Evolutionary conservation across 1,140 invertebrate species (phyloP), one percentile per base, ranked within the genome.

Genomic region (Tetragonula clypearis): DNA sequence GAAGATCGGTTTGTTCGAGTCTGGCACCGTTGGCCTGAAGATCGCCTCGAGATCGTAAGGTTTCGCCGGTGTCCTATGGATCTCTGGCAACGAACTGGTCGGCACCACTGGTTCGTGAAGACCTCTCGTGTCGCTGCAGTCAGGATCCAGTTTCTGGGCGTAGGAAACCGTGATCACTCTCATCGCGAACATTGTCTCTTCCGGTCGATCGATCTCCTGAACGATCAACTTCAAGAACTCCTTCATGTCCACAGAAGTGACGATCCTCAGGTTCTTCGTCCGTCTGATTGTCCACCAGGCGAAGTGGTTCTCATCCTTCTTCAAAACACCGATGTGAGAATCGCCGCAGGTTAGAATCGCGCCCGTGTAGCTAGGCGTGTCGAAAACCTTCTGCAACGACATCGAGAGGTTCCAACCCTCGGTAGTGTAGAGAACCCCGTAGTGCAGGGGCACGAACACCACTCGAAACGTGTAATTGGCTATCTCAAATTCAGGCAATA

Each of bases 151-250:
- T 79, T 93, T 93, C 11, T 82, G 85, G 2, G 92, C 92, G 30
- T 94, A 94, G 0, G 94, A 95, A 55, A 95, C 92, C 0, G 92
- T 93, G 6, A 95, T 87, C 3, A 92, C 87, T 81, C 91, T 91
- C 26, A 93, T 92, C 11, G 58, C n/a, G n/a, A 92, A 86, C 23
- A 86, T 68, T 0, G 80, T 85, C 71, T 91, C 87, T 15, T 83
- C 55, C 0, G 73, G 85, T 49, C 86, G 53, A 35, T 85, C 80
- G 15, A 94, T 90, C n/a, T 93, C 89, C 72, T 92, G 71, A 21
- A 91, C 72, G 21, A 94, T 82, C n/a, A 94, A n/a, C 53, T 92
- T 93, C 4, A 95, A 41, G 71, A 94, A 92, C 11, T 95, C 93
- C 56, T 90, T 86, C 17, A 93, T 56, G 8, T 87, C 79, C 14